Base-by-base conservation (phyloP, 1,140 invertebrate species). In the Saccostrea echinata region DNA sequence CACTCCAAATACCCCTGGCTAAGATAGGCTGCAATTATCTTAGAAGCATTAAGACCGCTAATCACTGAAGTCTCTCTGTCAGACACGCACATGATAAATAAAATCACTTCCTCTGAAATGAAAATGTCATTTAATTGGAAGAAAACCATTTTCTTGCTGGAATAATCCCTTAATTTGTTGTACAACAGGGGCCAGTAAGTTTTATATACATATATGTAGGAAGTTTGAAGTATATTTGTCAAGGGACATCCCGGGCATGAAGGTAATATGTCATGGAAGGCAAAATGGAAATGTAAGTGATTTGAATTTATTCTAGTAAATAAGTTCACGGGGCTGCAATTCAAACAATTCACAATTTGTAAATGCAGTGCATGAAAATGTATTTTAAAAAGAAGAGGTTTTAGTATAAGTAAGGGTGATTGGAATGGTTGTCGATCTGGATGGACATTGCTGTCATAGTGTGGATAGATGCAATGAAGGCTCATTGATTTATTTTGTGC, bases 81-180 rank as follows among this genome's bases (percentile, higher is more conserved):
- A 76, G 68, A 30, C 68, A 76, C 68, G 68, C 68, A 76, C 68
- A 76, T 76, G 68, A 76, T 76, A 76, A 76, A 76, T 76, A 76
- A 76, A 76, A 76, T 76, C 68, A 76, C 68, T 76, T 76, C 68
- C 68, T 76, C 68, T 33, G 27, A 76, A 76, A 76, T 61, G 24
- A 33, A 76, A 64, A 76, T 30, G 68, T 76, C 68, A 76, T 76
- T 76, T 76, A 76, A 76, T 76, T 76, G 68, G 68, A 76, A 27
- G 30, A 27, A 35, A 76, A 76, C 68, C 27, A 76, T 76, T 76
- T 76, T 76, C 27, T 30, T 76, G 68, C 12, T 76, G 68, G 57
- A 64, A 21, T 30, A 76, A 76, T 76, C 27, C 30, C 27, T 24
- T 30, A 76, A 76, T 76, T 76, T 76, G 68, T 76, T 76, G 68